Percentiles rank a stretch among this genome's conserved stretches.
These are phyloP conservation scores for Xerus rutilus DNA, from an alignment of 2,797 vertebrate species.

Conservation along the genomic window DNA sequence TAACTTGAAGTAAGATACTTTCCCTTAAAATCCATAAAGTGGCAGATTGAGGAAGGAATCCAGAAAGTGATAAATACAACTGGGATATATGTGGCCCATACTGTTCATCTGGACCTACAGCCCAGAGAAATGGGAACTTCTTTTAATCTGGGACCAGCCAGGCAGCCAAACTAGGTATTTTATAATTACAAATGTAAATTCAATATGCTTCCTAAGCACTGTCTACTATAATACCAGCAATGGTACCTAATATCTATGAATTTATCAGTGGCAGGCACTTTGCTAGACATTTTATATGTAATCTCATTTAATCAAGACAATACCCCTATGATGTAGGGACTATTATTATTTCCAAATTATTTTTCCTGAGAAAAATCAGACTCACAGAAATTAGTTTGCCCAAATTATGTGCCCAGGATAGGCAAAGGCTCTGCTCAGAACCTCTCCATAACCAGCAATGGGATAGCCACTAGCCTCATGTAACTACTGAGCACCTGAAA, in stretches of 20 bases:
- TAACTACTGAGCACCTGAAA: background rate
- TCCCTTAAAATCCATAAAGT: background rate
- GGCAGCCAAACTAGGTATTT: background rate
- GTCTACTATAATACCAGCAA: background rate
- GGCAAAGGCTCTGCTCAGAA: background rate
- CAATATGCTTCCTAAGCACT: background rate
- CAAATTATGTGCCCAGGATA: background rate
- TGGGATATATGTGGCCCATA: background rate
- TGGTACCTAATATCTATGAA: background rate
- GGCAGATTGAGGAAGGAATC: background rate
- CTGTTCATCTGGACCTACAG: background rate
- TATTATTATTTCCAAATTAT: background rate
- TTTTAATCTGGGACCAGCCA: background rate
- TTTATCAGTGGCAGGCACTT: background rate
- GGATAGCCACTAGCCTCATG: background rate
- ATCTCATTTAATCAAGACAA: background rate
- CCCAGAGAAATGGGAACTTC: background rate
- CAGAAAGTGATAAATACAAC: background rate
- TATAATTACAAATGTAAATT: background rate
- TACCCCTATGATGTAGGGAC: background rate
- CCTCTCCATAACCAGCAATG: background rate
- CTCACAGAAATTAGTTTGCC: background rate
- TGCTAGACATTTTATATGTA: background rate
- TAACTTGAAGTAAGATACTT: slow-evolving; percentile 32
- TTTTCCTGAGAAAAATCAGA: background rate